Conservation (phyloP, 1,140 invertebrate genomes). For the Saccostrea cuccullata region DNA sequence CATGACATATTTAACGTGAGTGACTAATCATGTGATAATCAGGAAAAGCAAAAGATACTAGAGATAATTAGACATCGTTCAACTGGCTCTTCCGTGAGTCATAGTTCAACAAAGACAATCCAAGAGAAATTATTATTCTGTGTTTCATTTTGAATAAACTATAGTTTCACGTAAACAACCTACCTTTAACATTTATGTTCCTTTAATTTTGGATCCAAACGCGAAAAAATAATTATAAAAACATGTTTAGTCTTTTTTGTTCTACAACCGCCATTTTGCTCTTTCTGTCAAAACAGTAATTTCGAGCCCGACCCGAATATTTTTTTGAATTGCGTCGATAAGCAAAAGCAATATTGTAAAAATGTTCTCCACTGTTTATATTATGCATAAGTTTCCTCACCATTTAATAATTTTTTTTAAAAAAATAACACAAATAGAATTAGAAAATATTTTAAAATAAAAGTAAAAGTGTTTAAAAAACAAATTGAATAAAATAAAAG, state of each 20-base stretch:
- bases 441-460: no score
- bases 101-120: neutral
- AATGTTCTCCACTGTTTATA: no score
- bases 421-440: no score
- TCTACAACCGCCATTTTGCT: conserved; percentile 26
- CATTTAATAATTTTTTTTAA: no score
- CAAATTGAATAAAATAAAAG: no score
- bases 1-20: no score
- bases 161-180: neutral
- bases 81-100: conserved; percentile 27
- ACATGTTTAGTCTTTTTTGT: conserved; percentile 30
- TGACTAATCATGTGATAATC: neutral
- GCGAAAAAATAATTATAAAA: conserved; percentile 3
- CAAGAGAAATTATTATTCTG: neutral
- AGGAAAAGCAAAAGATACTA: neutral
- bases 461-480: no score
- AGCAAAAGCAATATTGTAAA: no score
- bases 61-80: conserved; percentile 5
- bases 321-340: neutral
- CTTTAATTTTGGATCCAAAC: neutral
- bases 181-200: neutral
- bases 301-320: neutral
- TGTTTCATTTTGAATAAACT: neutral
- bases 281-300: neutral
- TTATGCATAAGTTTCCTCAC: no score